These are phyloP conservation scores for Epinephelus awoara DNA, from an alignment of 2,797 vertebrate species.

Conservation along the genomic window DNA sequence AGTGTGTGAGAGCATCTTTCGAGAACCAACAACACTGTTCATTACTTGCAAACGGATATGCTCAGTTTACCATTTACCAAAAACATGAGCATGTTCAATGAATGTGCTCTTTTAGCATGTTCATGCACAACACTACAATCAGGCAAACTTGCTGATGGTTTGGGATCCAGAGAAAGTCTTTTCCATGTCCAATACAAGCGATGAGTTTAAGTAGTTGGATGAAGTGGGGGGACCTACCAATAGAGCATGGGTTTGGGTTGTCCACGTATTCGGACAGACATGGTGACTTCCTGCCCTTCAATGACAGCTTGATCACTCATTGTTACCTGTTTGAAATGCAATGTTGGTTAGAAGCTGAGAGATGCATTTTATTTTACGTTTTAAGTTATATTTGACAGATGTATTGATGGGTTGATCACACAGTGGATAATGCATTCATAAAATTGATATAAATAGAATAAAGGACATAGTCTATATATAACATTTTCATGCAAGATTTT, in stretches of 20 bases:
- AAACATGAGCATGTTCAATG: no score
- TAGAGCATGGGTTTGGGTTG: constrained; percentile 98
- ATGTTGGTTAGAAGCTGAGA: constrained; percentile 48
- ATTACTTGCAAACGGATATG: no score
- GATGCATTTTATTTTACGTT: constrained; percentile 26
- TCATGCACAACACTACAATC: constrained; percentile 4
- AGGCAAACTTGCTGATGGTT: not conserved
- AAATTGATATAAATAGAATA: constrained; percentile 22
- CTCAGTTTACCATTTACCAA: no score
- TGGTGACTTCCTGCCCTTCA: constrained; percentile 95
- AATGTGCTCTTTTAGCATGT: no score
- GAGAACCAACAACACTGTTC: no score
- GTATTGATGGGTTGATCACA: constrained; percentile 36
- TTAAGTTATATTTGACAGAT: constrained; percentile 21
- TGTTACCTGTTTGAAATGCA: constrained; percentile 83
- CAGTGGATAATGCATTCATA: constrained; percentile 17
- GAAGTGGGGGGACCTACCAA: constrained; percentile 87
- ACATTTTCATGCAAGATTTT: constrained; percentile 33
- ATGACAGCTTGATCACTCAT: constrained; percentile 91
- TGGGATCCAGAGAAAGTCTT: constrained; percentile 6
- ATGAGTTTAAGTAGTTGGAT: constrained; percentile 17
- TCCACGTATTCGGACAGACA: constrained; percentile 92
- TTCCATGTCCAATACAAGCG: constrained; percentile 3
- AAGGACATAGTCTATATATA: not conserved
- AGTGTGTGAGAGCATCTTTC: no score